Evolutionary conservation across 2,797 vertebrate species (phyloP), one percentile per base, ranked within the genome.

Genomic region (Eulemur mongoz): DNA sequence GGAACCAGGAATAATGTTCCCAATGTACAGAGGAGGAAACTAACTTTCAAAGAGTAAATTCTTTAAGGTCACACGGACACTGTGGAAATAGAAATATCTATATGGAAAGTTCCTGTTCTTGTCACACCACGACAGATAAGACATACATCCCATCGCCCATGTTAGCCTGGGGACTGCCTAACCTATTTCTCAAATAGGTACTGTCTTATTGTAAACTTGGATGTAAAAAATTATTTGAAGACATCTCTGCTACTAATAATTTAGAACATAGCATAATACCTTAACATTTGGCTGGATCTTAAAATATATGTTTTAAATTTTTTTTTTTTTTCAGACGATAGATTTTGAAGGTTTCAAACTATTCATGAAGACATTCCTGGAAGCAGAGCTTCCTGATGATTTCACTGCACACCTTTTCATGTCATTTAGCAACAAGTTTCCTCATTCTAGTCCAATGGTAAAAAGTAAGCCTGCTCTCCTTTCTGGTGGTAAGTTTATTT

Each of bases 351-450:
- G 99, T 30, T 99, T 99, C 98, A 99, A 99, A 98, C 98, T 99
- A 63, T 99, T 99, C 95, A 99, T 99, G 99, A 99, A 99, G 98
- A 99, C 99, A 4, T 99, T 99, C 97, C 98, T 99, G 98, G 99
- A 99, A 97, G 99, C 99, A 1, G 99, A 99, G 30, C 98, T 99
- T 82, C 99, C 99, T 0, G 99, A 99, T 13, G 99, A 99, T 94
- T 99, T 99, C 95, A 98, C 99, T 97, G 99, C 99, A 88, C 99
- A 99, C 98, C 99, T 99, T 97, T 99, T 99, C 98, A 98, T 99
- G 98, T 99, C 99, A 4, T 99, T 99, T 98, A 99, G 99, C 97
- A 99, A 99, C 99, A 99, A 99, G 98, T 99, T 99, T 72, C 98
- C 98, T 89, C 98, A 99, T 89, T 99, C 98, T 95, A 99, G 99